These are phyloP conservation scores for Gymnogyps californianus DNA, from an alignment of 2,113 vertebrate genomes.

Conservation along the genomic window DNA sequence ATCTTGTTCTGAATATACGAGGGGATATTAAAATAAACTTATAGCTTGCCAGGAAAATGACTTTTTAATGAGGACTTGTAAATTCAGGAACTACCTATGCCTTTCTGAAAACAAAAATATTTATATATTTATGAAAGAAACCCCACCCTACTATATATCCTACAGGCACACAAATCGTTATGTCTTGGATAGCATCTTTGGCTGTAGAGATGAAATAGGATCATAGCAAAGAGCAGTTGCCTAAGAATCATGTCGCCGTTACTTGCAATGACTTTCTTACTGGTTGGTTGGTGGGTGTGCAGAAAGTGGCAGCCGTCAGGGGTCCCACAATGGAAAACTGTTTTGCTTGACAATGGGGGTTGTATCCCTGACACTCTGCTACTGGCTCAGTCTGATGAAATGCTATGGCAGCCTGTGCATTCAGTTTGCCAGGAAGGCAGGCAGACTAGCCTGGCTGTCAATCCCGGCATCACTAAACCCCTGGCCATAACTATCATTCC, in stretches of 20 bases:
- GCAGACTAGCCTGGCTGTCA: background rate
- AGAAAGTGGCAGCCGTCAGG: background rate
- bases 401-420: rapidly evolving
- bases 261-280: background rate
- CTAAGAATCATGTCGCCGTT: background rate
- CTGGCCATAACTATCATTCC: background rate
- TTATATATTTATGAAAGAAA: background rate
- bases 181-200: background rate
- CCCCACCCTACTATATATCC: rapidly evolving
- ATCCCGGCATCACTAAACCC: rapidly evolving
- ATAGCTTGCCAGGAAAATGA: background rate
- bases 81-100: background rate
- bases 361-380: background rate
- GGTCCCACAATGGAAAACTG: background rate
- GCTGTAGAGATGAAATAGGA: background rate
- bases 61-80: background rate
- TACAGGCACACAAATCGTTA: background rate
- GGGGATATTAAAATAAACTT: background rate
- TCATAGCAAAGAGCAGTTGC: background rate
- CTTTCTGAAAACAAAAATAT: background rate
- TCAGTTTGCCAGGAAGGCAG: background rate
- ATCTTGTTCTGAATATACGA: background rate
- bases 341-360: background rate
- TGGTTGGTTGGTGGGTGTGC: background rate
- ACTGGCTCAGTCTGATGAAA: background rate